phyloP scores from a whole-genome alignment of 2,113 vertebrate genomes.

The Gavia stellata region DNA sequence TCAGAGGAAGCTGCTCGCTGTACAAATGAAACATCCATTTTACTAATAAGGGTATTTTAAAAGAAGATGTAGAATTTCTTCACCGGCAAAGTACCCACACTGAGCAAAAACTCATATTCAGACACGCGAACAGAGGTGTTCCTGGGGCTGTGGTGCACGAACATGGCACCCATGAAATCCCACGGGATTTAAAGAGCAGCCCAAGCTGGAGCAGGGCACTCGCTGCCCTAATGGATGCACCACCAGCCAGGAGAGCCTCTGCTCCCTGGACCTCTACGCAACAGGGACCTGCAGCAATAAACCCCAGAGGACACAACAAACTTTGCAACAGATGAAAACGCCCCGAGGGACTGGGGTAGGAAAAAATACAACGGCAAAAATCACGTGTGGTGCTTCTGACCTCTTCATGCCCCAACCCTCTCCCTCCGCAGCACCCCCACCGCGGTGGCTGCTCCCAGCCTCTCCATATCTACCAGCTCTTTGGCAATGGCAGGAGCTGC shows the following conservation, averaged over 20 bases:
- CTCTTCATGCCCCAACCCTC: background rate
- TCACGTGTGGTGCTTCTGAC: background rate
- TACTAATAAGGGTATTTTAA: background rate
- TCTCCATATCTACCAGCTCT: fast-evolving
- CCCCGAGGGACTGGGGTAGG: background rate
- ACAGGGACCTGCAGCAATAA: background rate
- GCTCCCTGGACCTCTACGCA: background rate
- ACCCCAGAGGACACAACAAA: background rate
- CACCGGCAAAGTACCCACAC: background rate
- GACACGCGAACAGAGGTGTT: background rate
- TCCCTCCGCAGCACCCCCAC: background rate
- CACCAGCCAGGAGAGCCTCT: background rate
- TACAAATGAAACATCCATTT: slow-evolving; percentile 2
- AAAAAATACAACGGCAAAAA: background rate
- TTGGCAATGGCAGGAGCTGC: background rate
- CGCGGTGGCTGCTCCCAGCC: background rate
- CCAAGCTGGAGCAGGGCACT: background rate
- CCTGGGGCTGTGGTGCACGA: background rate
- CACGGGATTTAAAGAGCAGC: background rate
- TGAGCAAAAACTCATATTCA: background rate
- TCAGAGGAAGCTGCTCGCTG: background rate
- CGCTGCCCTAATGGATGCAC: background rate
- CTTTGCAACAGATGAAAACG: background rate
- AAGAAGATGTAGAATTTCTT: background rate
- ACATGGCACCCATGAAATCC: background rate